phyloP scores from a whole-genome alignment of 2,888 invertebrate genomes.

The Athalia rosae region DNA sequence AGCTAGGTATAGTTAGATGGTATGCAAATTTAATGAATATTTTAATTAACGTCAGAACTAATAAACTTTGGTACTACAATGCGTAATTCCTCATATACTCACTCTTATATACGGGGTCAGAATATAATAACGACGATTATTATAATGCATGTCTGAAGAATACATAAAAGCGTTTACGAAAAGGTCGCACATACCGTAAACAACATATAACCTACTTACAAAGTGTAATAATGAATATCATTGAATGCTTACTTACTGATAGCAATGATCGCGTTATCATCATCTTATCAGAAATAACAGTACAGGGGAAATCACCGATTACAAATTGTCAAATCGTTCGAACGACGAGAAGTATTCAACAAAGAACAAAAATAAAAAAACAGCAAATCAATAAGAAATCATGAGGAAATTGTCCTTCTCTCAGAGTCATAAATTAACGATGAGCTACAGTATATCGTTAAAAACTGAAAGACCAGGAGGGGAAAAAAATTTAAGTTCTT shows the following conservation, averaged over 20 bases:
- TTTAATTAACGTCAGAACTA: slow-evolving; percentile 42
- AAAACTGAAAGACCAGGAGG: not conserved
- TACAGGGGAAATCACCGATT: no score
- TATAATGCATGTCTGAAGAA: no score
- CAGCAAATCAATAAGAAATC: no score
- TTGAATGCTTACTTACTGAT: no score
- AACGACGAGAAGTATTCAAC: no score
- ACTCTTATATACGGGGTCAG: not conserved
- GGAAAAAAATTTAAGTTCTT: slow-evolving; percentile 24
- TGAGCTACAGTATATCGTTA: not conserved
- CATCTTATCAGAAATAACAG: no score
- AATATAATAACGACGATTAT: slow-evolving; percentile 16
- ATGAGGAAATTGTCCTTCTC: not conserved
- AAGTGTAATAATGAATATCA: no score
- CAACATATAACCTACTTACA: no score
- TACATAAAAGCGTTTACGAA: not conserved
- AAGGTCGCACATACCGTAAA: not conserved
- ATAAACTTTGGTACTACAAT: slow-evolving; percentile 26
- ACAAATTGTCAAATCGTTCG: no score
- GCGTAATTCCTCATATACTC: not conserved
- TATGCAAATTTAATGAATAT: slow-evolving; percentile 40
- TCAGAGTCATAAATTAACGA: not conserved
- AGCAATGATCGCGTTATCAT: no score
- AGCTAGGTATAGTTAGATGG: not conserved
- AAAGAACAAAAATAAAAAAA: no score